Base-by-base conservation (phyloP, 2,888 invertebrate species). In the Clostera curtula region DNA sequence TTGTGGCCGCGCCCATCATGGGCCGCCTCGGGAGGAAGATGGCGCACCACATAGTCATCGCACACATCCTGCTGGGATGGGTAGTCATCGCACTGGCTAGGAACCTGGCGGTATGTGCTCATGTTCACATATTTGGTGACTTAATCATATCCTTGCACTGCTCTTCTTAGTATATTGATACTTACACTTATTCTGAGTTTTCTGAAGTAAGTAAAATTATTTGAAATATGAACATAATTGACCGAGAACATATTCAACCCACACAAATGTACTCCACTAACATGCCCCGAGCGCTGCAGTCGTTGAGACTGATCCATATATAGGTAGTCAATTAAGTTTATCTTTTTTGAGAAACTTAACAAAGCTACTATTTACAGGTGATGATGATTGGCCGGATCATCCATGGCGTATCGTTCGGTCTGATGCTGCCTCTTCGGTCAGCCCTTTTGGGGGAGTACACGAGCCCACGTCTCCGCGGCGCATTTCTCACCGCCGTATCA, bases 401-500 rank as follows among this genome's bases (percentile, higher is more conserved):
- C 2, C 65, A 68, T 37, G 86, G 86, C 12, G 33, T 85, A 29
- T 71, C 80, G n/a, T 65, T 68, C 4, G 89, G 89, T 0, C 57
- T 88, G 37, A 57, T 84, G 17, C 67, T 73, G 4, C 66, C 85
- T 0, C 56, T 85, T 1, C 67, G 73, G 0, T 74, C 86, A 0
- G 76, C 85, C 3, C 85, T 86, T 33, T 73, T 86, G 16, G 85
- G 86, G 13, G 88, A 88, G 42, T 85, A 77, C 34, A 79, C 84
- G n/a, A 85, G 86, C 29, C 89, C 87, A 0, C 79, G 75, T 38
- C 79, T 88, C 36, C 73, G 91, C 16, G 89, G 90, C 0, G 76
- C 86, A 1, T 77, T 89, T 12, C 76, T 88, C 15, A 82, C 89
- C 3, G 79, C 82, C 1, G 77, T 88, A 1, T 85, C 88, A 1